Evolutionary conservation across 2,888 invertebrate genomes (phyloP).

Genomic region (Vanessa cardui): DNA sequence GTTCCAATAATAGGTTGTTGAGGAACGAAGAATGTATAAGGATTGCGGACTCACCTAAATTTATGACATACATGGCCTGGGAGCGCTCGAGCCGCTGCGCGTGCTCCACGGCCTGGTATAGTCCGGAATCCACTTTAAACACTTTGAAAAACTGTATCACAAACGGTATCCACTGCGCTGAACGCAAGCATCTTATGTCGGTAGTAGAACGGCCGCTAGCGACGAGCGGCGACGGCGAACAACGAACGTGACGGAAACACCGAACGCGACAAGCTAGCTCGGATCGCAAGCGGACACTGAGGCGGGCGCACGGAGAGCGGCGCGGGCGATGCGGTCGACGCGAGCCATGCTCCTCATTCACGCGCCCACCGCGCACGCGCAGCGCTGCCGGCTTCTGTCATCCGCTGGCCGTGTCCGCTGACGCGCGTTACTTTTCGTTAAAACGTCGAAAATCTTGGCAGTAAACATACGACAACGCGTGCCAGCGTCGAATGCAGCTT

Average conservation of each 20-base stretch:
- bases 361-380: conserved; percentile 23
- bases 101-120: conserved; percentile 80
- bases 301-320: conserved; percentile 38
- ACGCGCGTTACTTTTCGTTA: conserved; percentile 50
- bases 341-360: conserved; percentile 42
- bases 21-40: conserved; percentile 56
- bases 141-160: conserved; percentile 68
- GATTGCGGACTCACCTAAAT: conserved; percentile 80
- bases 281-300: conserved; percentile 71
- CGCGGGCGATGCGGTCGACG: conserved; percentile 45
- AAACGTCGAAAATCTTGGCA: conserved; percentile 63
- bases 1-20: conserved; percentile 69
- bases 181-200: conserved; percentile 75
- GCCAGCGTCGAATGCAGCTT: conserved; percentile 51
- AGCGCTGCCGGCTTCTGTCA: conserved; percentile 41
- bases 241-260: conserved; percentile 56
- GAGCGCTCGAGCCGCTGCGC: conserved; percentile 80
- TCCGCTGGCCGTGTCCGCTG: conserved; percentile 41
- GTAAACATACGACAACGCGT: conserved; percentile 48
- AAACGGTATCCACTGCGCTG: conserved; percentile 70
- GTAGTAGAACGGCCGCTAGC: conserved; percentile 57
- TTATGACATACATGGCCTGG: conserved; percentile 83
- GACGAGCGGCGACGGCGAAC: conserved; percentile 58
- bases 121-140: conserved; percentile 80
- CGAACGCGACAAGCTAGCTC: conserved; percentile 52